Evolutionary conservation across 2,888 invertebrate species (phyloP), one percentile per base, ranked within the genome.

Genomic region (Clepsis dumicolana): DNA sequence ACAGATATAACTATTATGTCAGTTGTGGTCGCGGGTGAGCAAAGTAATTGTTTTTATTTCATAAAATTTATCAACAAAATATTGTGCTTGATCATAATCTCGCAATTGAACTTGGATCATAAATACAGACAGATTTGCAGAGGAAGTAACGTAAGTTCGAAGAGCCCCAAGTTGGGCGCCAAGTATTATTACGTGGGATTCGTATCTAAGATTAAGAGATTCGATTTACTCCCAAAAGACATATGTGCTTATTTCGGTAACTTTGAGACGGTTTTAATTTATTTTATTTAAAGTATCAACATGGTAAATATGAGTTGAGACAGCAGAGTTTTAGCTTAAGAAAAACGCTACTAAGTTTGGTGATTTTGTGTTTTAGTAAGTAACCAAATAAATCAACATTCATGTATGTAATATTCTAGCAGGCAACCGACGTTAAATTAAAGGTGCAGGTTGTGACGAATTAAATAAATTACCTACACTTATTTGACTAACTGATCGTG

Each of bases 201-300:
- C 65, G 38, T 60, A 68, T 72, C 65, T 70, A 65, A 70, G 73
- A 73, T 74, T 73, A 72, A 73, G 73, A 74, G 73, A 79, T 80
- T 76, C 75, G 76, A 80, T 80, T 80, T 76, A 76, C 75, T 74
- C 73, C 71, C 71, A 62, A 69, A 73, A 73, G 71, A 74, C 76
- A 73, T 72, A 73, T 68, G 64, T 29, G 66, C 62, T 54, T 57
- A 67, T 52, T 16, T 44, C 21, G 50, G 27, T 48, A 57, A 57
- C 21, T 56, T 57, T 52, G 35, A 41, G 52, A 25, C 14, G 48
- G 21, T 48, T 48, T 48, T 48, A 10, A 48, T 48, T n/a, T n/a
- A 10, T 21, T 21, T 1, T 12, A 12, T 21, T 48, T 21, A 10
- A 10, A 18, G 21, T 7, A n/a, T 29, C 29, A 7, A 29, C 29